These are phyloP conservation scores for Hystrix cristata DNA, from an alignment of 2,113 vertebrate species.

Conservation along the genomic window DNA sequence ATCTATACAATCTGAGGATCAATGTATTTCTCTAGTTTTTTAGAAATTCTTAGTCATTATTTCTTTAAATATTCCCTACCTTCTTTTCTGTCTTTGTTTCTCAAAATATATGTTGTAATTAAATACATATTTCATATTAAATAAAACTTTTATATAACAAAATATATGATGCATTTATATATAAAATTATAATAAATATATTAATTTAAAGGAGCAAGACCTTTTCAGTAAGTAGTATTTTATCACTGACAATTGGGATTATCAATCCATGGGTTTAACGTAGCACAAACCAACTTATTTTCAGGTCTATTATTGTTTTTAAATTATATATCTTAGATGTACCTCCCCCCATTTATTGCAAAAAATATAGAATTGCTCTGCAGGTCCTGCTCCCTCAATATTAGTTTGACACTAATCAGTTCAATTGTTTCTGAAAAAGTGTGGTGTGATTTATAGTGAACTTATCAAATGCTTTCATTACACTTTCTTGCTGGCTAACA, in stretches of 20 bases:
- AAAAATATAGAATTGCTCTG: not conserved
- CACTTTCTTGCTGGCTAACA: not conserved
- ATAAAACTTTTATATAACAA: not conserved
- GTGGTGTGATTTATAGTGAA: not conserved
- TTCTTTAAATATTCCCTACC: not conserved
- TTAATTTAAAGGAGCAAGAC: not conserved
- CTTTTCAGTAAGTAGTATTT: not conserved
- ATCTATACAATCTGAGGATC: not conserved
- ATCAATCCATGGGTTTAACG: not conserved
- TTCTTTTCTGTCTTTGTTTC: not conserved
- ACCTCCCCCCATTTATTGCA: not conserved
- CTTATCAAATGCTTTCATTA: not conserved
- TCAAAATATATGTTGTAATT: not conserved
- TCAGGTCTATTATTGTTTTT: not conserved
- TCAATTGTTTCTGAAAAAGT: not conserved
- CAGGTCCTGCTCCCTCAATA: not conserved
- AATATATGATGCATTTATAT: not conserved
- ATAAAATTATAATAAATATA: not conserved
- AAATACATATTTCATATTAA: not conserved
- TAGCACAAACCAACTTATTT: not conserved
- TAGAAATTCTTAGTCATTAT: not conserved
- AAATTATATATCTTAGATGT: not conserved
- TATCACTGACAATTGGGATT: not conserved
- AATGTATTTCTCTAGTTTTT: conserved; percentile 1
- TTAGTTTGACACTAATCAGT: not conserved